phyloP scores from a whole-genome alignment of 2,113 vertebrate genomes.

The Propithecus coquereli region DNA sequence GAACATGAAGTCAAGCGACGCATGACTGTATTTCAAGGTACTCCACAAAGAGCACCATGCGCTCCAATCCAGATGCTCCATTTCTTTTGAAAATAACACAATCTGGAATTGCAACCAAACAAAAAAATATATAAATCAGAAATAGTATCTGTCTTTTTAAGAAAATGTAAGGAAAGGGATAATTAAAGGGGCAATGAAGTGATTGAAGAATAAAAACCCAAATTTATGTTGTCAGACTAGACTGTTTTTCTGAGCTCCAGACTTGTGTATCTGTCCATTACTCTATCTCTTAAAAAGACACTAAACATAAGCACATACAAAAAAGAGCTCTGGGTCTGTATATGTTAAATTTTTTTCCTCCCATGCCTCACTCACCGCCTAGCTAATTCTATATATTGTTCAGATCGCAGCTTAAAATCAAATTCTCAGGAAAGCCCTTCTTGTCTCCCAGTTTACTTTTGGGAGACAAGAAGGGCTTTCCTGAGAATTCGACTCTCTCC shows the following conservation, averaged over 20 bases:
- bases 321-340: not conserved
- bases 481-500: too few relatives aligned
- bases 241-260: not conserved
- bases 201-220: not conserved
- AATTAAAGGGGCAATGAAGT: not conserved
- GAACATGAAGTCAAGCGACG: not conserved
- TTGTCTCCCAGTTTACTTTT: not conserved
- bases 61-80: not conserved
- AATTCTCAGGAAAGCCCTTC: not conserved
- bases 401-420: slow-evolving; percentile 9
- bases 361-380: not conserved
- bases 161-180: not conserved
- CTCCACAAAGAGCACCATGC: not conserved
- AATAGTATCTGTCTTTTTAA: not conserved
- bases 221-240: not conserved
- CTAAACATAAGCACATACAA: not conserved
- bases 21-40: not conserved
- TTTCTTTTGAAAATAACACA: not conserved
- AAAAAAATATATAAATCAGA: not conserved
- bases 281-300: not conserved
- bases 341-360: not conserved
- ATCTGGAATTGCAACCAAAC: not conserved
- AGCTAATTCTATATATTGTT: not conserved
- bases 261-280: not conserved
- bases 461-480: too few relatives aligned